Conservation (phyloP, 2,113 vertebrate genomes). For the Labrus mixtus region DNA sequence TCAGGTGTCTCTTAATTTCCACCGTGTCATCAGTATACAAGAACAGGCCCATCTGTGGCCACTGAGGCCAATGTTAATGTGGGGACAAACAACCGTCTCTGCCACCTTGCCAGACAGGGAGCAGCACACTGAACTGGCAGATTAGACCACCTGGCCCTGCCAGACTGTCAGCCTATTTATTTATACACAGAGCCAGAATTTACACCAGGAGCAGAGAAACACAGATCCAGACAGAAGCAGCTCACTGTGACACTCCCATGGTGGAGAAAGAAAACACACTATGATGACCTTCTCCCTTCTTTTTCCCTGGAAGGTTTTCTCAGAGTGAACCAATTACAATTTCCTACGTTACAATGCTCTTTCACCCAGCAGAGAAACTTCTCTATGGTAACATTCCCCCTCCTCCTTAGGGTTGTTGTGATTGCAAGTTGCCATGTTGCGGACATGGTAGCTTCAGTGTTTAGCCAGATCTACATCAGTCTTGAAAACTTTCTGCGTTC, state of each 20-base stretch:
- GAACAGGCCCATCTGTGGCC: conserved; percentile 34
- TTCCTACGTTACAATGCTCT: conserved; percentile 7
- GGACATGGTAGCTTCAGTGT: no score
- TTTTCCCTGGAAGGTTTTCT: conserved; percentile 20
- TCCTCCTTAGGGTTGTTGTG: neutral
- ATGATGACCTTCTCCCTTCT: conserved; percentile 33
- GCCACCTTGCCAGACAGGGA: conserved; percentile 36
- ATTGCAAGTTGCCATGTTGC: no score
- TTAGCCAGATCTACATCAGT: no score
- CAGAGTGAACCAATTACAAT: conserved; percentile 26
- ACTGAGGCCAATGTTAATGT: conserved; percentile 50
- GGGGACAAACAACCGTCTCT: conserved; percentile 47
- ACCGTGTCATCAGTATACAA: conserved; percentile 32
- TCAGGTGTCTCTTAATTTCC: conserved; percentile 1
- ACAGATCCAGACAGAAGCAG: conserved; percentile 22
- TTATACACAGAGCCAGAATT: conserved; percentile 81
- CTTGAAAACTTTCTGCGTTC: no score
- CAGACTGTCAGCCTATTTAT: conserved; percentile 82
- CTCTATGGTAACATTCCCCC: conserved; percentile 9
- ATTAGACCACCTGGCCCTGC: conserved; percentile 80
- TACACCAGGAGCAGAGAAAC: conserved; percentile 47
- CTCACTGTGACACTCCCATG: conserved; percentile 33
- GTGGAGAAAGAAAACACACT: conserved; percentile 8
- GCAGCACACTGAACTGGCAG: conserved; percentile 69
- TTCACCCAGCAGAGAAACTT: conserved; percentile 4